Percentiles rank a stretch among this genome's conserved stretches.
These are phyloP conservation scores for Cairina moschata DNA, from an alignment of 2,113 vertebrate species.

Conservation along the genomic window DNA sequence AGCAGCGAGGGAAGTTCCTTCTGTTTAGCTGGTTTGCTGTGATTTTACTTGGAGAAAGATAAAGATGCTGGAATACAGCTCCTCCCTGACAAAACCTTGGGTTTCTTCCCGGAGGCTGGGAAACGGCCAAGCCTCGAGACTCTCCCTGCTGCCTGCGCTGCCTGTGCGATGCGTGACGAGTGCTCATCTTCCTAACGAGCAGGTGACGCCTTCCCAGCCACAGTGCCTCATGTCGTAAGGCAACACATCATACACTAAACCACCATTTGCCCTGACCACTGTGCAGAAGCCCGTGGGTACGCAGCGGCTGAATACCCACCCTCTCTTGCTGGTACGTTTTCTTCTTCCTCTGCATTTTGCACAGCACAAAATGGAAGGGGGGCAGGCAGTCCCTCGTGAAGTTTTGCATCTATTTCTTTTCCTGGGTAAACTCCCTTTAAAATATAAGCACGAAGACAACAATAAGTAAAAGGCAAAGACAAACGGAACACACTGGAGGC, in stretches of 20 bases:
- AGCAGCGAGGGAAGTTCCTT: background rate
- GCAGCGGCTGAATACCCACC: background rate
- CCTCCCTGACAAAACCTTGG: conserved; percentile 7
- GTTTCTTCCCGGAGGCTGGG: conserved; percentile 38
- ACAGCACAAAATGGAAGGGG: background rate
- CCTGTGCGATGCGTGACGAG: background rate
- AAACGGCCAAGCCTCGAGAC: background rate
- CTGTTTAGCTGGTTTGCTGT: conserved; percentile 23
- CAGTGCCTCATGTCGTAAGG: background rate
- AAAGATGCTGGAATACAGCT: conserved; percentile 24
- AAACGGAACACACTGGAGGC: background rate
- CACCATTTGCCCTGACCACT: background rate
- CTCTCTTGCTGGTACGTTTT: background rate
- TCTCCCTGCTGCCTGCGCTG: background rate
- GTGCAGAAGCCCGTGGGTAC: background rate
- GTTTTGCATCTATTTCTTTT: background rate
- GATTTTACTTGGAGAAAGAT: background rate
- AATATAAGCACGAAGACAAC: background rate
- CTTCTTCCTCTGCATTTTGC: background rate
- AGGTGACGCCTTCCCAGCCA: background rate
- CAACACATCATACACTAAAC: background rate
- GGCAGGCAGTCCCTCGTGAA: background rate
- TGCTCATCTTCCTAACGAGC: background rate
- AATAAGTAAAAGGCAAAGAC: background rate
- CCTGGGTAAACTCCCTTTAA: background rate